Evolutionary conservation across 2,797 vertebrate genomes (phyloP), one percentile per base, ranked within the genome.

Genomic region (Oophaga sylvatica): DNA sequence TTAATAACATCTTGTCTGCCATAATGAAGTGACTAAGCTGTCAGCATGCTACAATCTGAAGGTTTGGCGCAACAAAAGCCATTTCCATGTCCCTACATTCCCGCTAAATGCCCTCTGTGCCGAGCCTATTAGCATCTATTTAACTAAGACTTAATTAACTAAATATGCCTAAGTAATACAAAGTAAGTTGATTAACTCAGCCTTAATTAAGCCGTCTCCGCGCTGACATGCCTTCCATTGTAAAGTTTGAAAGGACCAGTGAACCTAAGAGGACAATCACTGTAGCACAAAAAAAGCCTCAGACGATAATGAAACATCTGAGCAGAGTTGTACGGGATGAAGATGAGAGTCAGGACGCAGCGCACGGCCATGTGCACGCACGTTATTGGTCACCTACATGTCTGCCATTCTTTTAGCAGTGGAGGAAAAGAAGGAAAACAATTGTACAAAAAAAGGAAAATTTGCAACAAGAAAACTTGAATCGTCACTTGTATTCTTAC

Each of bases 131-230:
- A 76, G 70, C 22, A 48, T 62, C 57, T 84, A 84, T 76, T 53
- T 84, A 45, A 17, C 41, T 77, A 76, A 76, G 57, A 70, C 53
- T 26, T 70, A 70, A 84, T 76, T 76, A 84, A 75, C 26, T 45
- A 84, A 84, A 77, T 84, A 84, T 59, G 57, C 6, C n/a, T 48
- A 29, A 48, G 67, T 65, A 26, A 77, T 53, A 84, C 60, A 76
- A 84, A 60, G 59, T 15, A 41, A 84, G 16, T 48, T 76, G 71
- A 63, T 76, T 77, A 77, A 53, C 53, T 48, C 35, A 13, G 56
- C 59, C 12, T 29, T 63, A 53, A 84, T 77, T n/a, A 48, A 77
- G 59, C 57, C 11, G 17, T n/a, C 19, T 20, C 8, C 35, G 9
- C 12, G 15, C 68, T 48, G 20, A 17, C 31, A 10, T 45, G 56